A percentile compares a stretch with the other conserved stretches of the same genome.
Evolutionary conservation across 2,888 invertebrate species (phyloP).

Genomic region (Piscicola geometra): DNA sequence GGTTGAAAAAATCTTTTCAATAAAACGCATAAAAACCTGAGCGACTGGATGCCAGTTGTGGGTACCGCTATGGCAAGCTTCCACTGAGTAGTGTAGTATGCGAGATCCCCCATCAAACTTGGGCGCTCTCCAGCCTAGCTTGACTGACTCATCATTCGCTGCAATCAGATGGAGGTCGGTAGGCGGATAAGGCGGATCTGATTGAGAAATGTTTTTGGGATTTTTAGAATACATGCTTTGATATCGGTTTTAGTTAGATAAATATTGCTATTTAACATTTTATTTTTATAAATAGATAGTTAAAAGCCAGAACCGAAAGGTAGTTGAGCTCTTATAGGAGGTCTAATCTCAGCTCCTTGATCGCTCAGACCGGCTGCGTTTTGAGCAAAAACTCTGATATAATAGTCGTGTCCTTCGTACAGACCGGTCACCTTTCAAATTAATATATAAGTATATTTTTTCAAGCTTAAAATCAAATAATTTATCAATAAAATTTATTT

Average conservation of each 20-base stretch:
- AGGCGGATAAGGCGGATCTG: constrained; percentile 47
- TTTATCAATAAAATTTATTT: neutral
- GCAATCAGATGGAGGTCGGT: constrained; percentile 44
- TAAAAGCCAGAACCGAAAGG: constrained; percentile 61
- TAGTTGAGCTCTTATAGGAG: constrained; percentile 61
- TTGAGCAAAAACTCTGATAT: constrained; percentile 77
- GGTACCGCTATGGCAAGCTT: constrained; percentile 41
- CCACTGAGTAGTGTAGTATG: constrained; percentile 49
- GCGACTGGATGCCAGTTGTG: constrained; percentile 19
- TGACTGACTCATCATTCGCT: constrained; percentile 43
- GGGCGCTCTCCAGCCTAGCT: constrained; percentile 44
- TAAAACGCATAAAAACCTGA: neutral
- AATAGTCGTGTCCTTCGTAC: constrained; percentile 60
- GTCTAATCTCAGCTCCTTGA: constrained; percentile 67
- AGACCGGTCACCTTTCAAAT: constrained; percentile 39
- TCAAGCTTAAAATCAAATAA: neutral
- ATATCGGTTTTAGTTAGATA: neutral
- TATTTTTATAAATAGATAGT: neutral
- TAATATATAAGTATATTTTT: neutral
- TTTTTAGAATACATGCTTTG: neutral
- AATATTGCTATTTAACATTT: no score
- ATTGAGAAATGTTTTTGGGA: neutral
- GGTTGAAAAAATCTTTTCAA: neutral
- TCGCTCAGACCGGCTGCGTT: constrained; percentile 69
- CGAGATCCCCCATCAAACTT: constrained; percentile 43